Conservation (phyloP, 2,888 invertebrate species). For the Thalpophila matura region DNA sequence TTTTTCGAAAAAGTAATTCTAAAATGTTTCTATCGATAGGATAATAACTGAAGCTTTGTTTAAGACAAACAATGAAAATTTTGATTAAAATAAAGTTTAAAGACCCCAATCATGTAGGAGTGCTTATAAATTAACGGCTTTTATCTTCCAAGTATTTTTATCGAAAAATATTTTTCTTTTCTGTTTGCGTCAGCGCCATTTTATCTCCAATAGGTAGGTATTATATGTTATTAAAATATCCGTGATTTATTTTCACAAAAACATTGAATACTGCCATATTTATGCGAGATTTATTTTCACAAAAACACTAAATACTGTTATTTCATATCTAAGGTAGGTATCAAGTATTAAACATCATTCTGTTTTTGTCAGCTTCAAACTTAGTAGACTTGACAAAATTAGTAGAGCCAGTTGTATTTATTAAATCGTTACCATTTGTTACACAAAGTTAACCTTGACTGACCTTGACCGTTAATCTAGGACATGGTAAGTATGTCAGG, state of each 20-base stretch:
- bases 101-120: constrained; percentile 25
- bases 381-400: too few relatives aligned
- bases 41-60: constrained; percentile 22
- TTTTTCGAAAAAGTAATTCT: constrained; percentile 27
- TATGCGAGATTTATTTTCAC: too few relatives aligned
- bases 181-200: not conserved
- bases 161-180: not conserved
- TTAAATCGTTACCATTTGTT: constrained; percentile 4
- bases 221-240: too few relatives aligned
- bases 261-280: too few relatives aligned
- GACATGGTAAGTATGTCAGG: constrained; percentile 32
- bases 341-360: too few relatives aligned
- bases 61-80: constrained; percentile 33
- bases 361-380: too few relatives aligned
- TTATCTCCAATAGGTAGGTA: not conserved
- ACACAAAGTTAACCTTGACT: constrained; percentile 30
- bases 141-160: constrained; percentile 5
- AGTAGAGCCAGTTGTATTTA: too few relatives aligned
- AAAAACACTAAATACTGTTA: too few relatives aligned
- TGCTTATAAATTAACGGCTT: constrained; percentile 26
- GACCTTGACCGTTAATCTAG: constrained; percentile 27
- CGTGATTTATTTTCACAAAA: too few relatives aligned
- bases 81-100: constrained; percentile 46
- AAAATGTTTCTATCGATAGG: constrained; percentile 8
- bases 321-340: too few relatives aligned